These are phyloP conservation scores for Paradisaea rubra DNA, from an alignment of 2,113 vertebrate genomes.

Conservation along the genomic window DNA sequence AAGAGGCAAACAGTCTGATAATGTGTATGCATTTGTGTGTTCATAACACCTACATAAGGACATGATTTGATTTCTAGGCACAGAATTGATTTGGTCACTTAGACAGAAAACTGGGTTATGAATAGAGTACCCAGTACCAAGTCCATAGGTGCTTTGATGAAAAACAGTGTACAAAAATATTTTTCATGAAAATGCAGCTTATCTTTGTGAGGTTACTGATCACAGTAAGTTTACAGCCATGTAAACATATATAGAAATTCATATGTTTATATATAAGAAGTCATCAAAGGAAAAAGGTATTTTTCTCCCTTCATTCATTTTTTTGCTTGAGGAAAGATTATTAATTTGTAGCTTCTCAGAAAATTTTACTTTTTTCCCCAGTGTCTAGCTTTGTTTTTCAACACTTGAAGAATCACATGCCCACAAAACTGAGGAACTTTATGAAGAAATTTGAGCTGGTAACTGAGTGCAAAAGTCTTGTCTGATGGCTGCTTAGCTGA, in stretches of 20 bases:
- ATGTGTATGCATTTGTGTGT: background rate
- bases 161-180: background rate
- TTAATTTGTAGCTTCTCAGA: background rate
- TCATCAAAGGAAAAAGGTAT: background rate
- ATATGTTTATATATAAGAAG: background rate
- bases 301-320: background rate
- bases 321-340: background rate
- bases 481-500: background rate
- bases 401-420: background rate
- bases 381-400: background rate
- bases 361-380: background rate
- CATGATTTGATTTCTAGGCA: background rate
- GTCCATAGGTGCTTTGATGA: background rate
- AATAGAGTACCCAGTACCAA: background rate
- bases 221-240: background rate
- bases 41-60: background rate
- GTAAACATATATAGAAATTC: background rate
- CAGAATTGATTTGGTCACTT: background rate
- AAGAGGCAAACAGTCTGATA: background rate
- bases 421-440: background rate
- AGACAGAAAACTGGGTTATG: background rate
- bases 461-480: background rate
- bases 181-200: background rate
- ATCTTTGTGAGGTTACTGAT: background rate
- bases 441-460: background rate